A percentile compares a stretch with the other conserved stretches of the same genome.
Evolutionary conservation across 1,140 invertebrate genomes (phyloP).

Genomic region (Drosophila ironensis): DNA sequence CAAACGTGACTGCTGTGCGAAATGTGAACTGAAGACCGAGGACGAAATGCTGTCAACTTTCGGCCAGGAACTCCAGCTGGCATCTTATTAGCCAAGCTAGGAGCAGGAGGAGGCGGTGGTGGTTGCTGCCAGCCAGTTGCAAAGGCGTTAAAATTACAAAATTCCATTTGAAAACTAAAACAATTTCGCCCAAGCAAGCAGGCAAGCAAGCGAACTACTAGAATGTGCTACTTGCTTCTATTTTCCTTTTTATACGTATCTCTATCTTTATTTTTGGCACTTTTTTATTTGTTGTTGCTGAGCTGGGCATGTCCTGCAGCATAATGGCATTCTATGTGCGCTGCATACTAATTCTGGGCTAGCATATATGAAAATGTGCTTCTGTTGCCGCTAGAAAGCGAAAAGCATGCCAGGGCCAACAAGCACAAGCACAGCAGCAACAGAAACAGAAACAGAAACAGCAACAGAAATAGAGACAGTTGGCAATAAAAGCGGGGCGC

Average conservation of each 20-base stretch:
- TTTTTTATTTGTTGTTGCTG: slow-evolving; percentile 6
- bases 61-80: not conserved
- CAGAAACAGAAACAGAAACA: slow-evolving; percentile 16
- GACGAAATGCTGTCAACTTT: slow-evolving; percentile 46
- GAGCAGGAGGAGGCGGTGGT: not conserved
- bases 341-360: slow-evolving; percentile 69
- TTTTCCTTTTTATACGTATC: too few relatives aligned
- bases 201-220: slow-evolving; percentile 30
- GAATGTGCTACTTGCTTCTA: slow-evolving; percentile 44
- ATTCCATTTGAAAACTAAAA: slow-evolving; percentile 80
- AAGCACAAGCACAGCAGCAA: too few relatives aligned
- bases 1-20: slow-evolving; percentile 67
- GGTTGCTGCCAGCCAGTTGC: not conserved
- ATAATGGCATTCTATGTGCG: slow-evolving; percentile 74
- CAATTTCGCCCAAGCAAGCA: slow-evolving; percentile 50
- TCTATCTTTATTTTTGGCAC: not conserved
- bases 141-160: slow-evolving; percentile 79
- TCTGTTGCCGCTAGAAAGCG: slow-evolving; percentile 12
- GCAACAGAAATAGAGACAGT: slow-evolving; percentile 8
- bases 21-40: slow-evolving; percentile 14
- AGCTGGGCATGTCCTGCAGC: slow-evolving; percentile 63
- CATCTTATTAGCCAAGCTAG: slow-evolving; percentile 39
- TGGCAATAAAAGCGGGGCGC: slow-evolving; percentile 20
- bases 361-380: slow-evolving; percentile 25
- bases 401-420: slow-evolving; percentile 68